Percentiles rank a stretch among this genome's conserved stretches.
These are phyloP conservation scores for Rhynchotus rufescens DNA, from an alignment of 2,797 vertebrate species.

Conservation along the genomic window DNA sequence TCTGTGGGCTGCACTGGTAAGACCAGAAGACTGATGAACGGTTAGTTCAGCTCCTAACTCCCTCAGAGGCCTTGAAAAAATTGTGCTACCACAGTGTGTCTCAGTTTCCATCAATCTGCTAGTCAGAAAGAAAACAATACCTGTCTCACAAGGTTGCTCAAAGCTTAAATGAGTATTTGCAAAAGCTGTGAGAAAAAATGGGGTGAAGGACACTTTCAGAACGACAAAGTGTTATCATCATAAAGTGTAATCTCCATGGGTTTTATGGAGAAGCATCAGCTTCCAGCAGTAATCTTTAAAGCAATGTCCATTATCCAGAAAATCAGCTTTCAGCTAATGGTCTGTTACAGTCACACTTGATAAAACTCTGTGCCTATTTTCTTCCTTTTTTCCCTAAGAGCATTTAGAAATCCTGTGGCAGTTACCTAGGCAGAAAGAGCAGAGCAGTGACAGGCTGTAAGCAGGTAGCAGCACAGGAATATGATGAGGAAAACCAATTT, in stretches of 20 bases:
- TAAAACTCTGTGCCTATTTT: constrained; percentile 7
- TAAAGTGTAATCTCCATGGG: background rate
- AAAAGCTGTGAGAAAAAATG: constrained; percentile 29
- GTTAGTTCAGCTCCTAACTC: background rate
- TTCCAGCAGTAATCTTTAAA: constrained; percentile 56
- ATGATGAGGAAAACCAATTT: fast-evolving
- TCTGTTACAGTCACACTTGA: constrained; percentile 12
- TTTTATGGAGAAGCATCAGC: constrained; percentile 9
- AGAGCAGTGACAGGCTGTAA: background rate
- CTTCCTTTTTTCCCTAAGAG: background rate
- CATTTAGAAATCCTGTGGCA: background rate
- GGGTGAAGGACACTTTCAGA: background rate
- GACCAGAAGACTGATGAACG: background rate
- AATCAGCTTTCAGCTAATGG: constrained; percentile 40
- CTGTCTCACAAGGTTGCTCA: background rate
- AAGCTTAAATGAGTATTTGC: constrained; percentile 21
- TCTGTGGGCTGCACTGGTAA: background rate
- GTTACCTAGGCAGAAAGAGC: background rate
- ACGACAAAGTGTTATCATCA: constrained; percentile 17
- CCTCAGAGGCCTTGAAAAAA: background rate
- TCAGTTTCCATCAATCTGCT: background rate
- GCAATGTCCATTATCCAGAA: constrained; percentile 43
- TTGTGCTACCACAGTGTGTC: background rate
- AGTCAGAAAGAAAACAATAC: background rate
- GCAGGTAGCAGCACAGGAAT: fast-evolving